phyloP scores from a whole-genome alignment of 2,888 invertebrate genomes.

The Galerucella pusilla region DNA sequence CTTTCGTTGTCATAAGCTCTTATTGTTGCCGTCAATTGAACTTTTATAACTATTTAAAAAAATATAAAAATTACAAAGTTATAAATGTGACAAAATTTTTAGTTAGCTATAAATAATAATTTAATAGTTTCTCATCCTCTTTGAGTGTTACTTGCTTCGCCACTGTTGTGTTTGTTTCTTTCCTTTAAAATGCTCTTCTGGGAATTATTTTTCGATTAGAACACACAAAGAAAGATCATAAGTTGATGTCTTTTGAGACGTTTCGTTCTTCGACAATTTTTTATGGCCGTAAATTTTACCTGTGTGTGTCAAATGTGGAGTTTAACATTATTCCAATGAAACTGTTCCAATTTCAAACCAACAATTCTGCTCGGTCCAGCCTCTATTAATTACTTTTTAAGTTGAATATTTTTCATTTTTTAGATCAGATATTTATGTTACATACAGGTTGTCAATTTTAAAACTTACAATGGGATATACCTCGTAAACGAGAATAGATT shows the following conservation, averaged over 20 bases:
- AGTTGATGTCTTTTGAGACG: slow-evolving; percentile 33
- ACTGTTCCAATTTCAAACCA: slow-evolving; percentile 22
- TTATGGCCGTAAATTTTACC: slow-evolving; percentile 30
- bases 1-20: no score
- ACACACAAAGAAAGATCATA: slow-evolving; percentile 38
- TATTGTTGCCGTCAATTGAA: no score
- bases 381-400: neutral
- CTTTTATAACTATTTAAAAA: no score
- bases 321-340: slow-evolving; percentile 15
- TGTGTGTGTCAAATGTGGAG: slow-evolving; percentile 19
- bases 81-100: no score
- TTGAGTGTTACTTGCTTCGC: slow-evolving; percentile 3
- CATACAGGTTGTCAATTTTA: neutral
- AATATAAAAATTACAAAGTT: no score
- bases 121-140: neutral
- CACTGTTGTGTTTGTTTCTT: slow-evolving; percentile 36
- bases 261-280: slow-evolving; percentile 13
- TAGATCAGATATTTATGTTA: no score
- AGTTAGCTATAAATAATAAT: no score
- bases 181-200: slow-evolving; percentile 32
- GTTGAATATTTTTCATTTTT: no score
- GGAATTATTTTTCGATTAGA: slow-evolving; percentile 46
- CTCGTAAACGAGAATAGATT: no score
- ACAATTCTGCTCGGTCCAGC: neutral
- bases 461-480: neutral